Percentiles rank a stretch among this genome's conserved stretches.
Conservation (phyloP, 2,113 vertebrate genomes). For the Anarhynchus alexandrinus region DNA sequence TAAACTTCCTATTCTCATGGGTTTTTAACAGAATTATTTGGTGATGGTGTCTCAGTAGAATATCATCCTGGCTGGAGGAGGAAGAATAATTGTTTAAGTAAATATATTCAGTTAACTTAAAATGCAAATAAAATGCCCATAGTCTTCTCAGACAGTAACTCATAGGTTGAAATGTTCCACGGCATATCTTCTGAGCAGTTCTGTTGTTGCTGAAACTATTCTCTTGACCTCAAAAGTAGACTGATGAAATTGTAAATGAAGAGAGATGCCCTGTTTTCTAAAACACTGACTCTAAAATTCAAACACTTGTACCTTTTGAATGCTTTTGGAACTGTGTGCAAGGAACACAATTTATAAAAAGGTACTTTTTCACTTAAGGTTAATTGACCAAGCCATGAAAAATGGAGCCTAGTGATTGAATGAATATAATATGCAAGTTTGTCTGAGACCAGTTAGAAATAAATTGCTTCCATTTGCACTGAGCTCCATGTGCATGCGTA, state of each 20-base stretch:
- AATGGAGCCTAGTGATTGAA: not conserved
- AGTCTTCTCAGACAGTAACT: not conserved
- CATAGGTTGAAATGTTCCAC: not conserved
- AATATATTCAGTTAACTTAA: not conserved
- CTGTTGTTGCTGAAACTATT: not conserved
- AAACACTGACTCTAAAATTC: not conserved
- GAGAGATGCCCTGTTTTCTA: not conserved
- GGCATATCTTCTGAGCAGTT: not conserved
- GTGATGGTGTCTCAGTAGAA: not conserved
- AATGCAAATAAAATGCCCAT: not conserved
- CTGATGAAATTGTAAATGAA: not conserved
- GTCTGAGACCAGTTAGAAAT: not conserved
- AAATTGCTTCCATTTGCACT: not conserved
- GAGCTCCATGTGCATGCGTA: fast-evolving
- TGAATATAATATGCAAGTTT: not conserved
- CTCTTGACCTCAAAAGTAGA: not conserved
- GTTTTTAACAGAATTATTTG: not conserved
- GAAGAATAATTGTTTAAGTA: not conserved
- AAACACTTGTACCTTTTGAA: not conserved
- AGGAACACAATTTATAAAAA: not conserved
- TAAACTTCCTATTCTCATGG: not conserved
- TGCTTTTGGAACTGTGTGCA: not conserved
- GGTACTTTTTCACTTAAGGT: not conserved
- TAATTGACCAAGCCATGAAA: not conserved
- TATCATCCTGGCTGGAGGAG: not conserved